Evolutionary conservation across 2,888 invertebrate genomes (phyloP).

Genomic region (Brachynemurus nebulosus): DNA sequence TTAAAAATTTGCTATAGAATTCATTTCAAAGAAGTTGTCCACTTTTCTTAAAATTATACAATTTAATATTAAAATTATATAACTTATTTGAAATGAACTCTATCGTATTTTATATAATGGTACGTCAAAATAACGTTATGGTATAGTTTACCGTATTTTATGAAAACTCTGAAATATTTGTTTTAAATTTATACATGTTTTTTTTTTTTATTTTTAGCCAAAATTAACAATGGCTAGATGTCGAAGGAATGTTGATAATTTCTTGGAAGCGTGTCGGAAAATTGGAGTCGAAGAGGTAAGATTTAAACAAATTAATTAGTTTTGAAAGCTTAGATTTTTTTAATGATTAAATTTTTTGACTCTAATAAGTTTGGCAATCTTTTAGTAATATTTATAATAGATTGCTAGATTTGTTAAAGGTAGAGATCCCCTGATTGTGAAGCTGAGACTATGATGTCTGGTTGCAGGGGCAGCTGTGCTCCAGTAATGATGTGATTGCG

Average conservation of each 20-base stretch:
- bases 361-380: not conserved
- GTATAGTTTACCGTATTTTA: too few relatives aligned
- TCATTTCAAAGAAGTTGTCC: too few relatives aligned
- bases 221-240: constrained; percentile 91
- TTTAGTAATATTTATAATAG: not conserved
- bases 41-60: too few relatives aligned
- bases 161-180: too few relatives aligned
- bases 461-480: constrained; percentile 44
- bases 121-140: too few relatives aligned
- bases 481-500: constrained; percentile 39
- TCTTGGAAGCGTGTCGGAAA: constrained; percentile 83
- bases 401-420: not conserved
- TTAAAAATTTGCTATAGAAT: too few relatives aligned
- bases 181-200: constrained; percentile 7
- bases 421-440: not conserved
- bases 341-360: not conserved
- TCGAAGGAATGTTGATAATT: constrained; percentile 89
- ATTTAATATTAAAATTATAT: too few relatives aligned
- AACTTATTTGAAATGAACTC: too few relatives aligned
- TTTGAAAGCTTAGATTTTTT: not conserved
- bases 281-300: constrained; percentile 92
- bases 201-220: constrained; percentile 47
- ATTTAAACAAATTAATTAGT: constrained; percentile 14
- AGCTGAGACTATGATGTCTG: constrained; percentile 34
- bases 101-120: too few relatives aligned